phyloP scores from a whole-genome alignment of 2,888 invertebrate genomes.

The Amorpha juglandis region DNA sequence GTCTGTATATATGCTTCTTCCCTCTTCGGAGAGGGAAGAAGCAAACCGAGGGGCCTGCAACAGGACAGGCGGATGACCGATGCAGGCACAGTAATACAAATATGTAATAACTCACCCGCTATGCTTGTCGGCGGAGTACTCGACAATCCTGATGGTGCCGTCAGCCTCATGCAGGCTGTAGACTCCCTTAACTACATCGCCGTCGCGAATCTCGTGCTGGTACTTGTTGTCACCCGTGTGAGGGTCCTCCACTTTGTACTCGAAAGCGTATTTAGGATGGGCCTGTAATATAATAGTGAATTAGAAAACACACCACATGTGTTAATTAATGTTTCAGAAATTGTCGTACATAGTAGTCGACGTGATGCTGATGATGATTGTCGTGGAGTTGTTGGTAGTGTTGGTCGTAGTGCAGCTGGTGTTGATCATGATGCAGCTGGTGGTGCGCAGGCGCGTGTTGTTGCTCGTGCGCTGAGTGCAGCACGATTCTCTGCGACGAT shows the following conservation, averaged over 20 bases:
- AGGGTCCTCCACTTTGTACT: constrained; percentile 45
- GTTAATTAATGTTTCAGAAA: too few species aligned
- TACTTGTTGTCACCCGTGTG: constrained; percentile 76
- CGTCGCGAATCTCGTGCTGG: constrained; percentile 76
- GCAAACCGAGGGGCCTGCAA: too few species aligned
- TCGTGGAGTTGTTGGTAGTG: not conserved
- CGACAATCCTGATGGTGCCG: constrained; percentile 56
- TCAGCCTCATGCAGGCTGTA: constrained; percentile 77
- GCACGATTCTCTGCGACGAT: constrained; percentile 53
- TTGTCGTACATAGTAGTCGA: constrained; percentile 30
- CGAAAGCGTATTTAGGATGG: constrained; percentile 39
- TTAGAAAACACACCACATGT: too few species aligned
- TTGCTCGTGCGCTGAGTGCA: constrained; percentile 52
- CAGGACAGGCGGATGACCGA: too few species aligned
- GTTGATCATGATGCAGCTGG: constrained; percentile 28
- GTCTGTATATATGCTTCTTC: too few species aligned
- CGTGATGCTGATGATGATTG: not conserved
- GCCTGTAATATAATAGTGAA: not conserved
- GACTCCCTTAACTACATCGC: constrained; percentile 81
- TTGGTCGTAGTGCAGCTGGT: constrained; percentile 24
- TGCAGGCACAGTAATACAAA: too few species aligned
- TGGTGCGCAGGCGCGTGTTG: constrained; percentile 38
- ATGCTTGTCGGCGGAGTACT: constrained; percentile 44
- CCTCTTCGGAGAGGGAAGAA: too few species aligned
- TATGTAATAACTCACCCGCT: constrained; percentile 52